Percentiles rank a stretch among this genome's conserved stretches.
phyloP scores from a whole-genome alignment of 1,140 invertebrate genomes.

The Camponotus vicinus region DNA sequence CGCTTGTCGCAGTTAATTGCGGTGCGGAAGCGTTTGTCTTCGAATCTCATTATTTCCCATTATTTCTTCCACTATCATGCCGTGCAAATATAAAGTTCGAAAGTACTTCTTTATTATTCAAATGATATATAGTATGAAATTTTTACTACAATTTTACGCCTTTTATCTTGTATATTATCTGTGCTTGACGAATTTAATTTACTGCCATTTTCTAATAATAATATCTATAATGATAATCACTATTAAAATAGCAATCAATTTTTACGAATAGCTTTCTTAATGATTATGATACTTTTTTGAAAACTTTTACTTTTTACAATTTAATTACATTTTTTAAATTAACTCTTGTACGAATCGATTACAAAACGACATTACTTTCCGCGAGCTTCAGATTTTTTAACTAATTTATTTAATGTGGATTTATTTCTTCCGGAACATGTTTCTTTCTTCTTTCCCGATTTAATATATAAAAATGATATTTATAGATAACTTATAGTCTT shows the following conservation, averaged over 20 bases:
- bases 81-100: not conserved
- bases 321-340: slow-evolving; percentile 31
- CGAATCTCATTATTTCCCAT: slow-evolving; percentile 3
- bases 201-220: not conserved
- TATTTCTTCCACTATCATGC: slow-evolving; percentile 7
- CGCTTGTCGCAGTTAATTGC: slow-evolving; percentile 4
- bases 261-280: slow-evolving; percentile 23
- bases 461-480: not conserved
- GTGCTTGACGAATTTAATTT: not conserved
- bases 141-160: not conserved
- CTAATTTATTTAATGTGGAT: not conserved
- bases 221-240: not conserved
- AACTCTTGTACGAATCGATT: slow-evolving; percentile 3
- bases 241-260: slow-evolving; percentile 15
- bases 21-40: not conserved
- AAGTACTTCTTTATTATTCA: not conserved
- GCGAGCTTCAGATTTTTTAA: slow-evolving; percentile 4
- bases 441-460: not conserved
- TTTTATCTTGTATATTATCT: not conserved
- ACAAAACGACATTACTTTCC: not conserved
- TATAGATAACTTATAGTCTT: not conserved
- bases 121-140: not conserved
- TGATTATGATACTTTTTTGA: not conserved
- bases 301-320: not conserved
- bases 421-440: too few species aligned